Conservation (phyloP, 1,140 invertebrate species). For the Oedothorax gibbosus region DNA sequence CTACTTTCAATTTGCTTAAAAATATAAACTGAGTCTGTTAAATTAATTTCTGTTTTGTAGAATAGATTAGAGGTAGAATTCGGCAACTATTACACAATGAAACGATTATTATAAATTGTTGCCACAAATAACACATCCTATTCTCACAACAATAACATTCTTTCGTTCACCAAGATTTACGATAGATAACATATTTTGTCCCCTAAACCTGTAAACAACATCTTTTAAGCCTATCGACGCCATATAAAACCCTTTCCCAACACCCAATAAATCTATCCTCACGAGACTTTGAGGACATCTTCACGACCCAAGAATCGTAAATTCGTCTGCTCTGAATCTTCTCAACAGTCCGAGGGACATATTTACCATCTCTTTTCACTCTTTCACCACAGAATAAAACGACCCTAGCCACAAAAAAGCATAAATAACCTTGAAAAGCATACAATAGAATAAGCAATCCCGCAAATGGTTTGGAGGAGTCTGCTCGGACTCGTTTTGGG, state of each 20-base stretch:
- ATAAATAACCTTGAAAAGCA: conserved; percentile 3
- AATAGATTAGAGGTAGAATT: neutral
- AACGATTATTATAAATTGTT: neutral
- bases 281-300: conserved; percentile 12
- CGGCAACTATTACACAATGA: neutral
- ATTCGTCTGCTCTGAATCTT: neutral
- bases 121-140: neutral
- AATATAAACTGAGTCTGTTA: no score
- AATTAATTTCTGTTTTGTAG: no score
- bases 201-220: neutral
- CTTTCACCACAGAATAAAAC: neutral
- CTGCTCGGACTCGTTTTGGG: neutral
- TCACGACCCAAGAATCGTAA: neutral
- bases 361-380: conserved; percentile 20
- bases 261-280: neutral
- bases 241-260: neutral
- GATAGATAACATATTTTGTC: neutral
- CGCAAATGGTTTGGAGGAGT: conserved; percentile 24
- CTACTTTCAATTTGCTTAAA: no score
- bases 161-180: neutral
- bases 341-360: conserved; percentile 17
- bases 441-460: conserved; percentile 13
- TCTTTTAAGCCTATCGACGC: neutral
- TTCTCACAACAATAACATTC: neutral
- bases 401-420: neutral